phyloP scores from a whole-genome alignment of 64 coral and sea anemone genomes.

The Actinia equina region DNA sequence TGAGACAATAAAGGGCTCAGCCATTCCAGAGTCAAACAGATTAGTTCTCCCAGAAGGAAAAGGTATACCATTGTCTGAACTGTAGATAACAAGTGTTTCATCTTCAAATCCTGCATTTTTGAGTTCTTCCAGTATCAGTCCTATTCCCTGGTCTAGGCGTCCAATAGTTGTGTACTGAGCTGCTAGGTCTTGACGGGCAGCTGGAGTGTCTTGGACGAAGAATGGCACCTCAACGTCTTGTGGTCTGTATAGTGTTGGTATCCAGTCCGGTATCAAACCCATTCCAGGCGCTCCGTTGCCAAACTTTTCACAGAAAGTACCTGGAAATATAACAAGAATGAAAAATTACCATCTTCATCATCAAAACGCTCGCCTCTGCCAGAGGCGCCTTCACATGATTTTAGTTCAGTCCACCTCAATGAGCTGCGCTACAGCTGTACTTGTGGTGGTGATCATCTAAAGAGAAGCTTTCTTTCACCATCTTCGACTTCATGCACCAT shows the following conservation, averaged over 20 bases:
- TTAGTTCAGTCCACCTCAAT: too few relatives aligned
- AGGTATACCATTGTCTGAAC: slow-evolving; percentile 95
- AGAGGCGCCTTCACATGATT: too few relatives aligned
- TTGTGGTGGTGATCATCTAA: too few relatives aligned
- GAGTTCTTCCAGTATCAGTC: slow-evolving; percentile 69
- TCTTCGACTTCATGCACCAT: too few relatives aligned
- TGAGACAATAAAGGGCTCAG: slow-evolving; percentile 77
- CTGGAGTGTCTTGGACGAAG: slow-evolving; percentile 83
- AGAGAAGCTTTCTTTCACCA: too few relatives aligned
- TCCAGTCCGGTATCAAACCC: slow-evolving; percentile 94
- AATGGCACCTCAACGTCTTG: slow-evolving; percentile 77
- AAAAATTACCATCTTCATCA: too few relatives aligned
- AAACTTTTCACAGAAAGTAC: slow-evolving; percentile 98
- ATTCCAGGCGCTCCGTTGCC: slow-evolving; percentile 87
- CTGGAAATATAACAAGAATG: slow-evolving; percentile 21
- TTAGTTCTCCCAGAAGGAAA: slow-evolving; percentile 83
- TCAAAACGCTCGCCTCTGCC: too few relatives aligned
- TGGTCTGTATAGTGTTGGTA: slow-evolving; percentile 67
- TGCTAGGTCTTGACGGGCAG: slow-evolving; percentile 70
- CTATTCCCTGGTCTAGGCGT: slow-evolving; percentile 87
- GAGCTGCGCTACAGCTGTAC: too few relatives aligned
- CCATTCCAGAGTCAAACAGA: slow-evolving; percentile 87
- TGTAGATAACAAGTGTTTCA: slow-evolving; percentile 81
- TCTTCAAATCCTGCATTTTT: slow-evolving; percentile 80
- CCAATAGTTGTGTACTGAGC: slow-evolving; percentile 93